Base-by-base conservation (phyloP, 2,797 vertebrate species). In the Lerista edwardsae region DNA sequence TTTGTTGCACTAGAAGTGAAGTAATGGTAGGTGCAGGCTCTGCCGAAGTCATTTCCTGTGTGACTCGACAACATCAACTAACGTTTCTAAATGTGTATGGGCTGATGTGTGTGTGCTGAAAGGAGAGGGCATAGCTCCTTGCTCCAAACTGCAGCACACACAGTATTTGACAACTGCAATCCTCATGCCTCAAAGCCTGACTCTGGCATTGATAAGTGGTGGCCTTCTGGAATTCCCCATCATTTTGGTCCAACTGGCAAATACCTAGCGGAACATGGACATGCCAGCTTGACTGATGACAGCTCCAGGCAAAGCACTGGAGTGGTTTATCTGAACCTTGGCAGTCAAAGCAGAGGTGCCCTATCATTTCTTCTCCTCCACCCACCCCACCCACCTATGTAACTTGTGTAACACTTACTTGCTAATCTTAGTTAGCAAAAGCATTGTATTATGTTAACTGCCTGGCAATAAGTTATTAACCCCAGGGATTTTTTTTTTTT, bases 361-460 rank as follows among this genome's bases (percentile, higher is more conserved):
- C 86, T 87, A 82, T 80, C 82, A 47, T 59, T 36, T 82, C 67
- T 87, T 80, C 65, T 64, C 84, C 75, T 14, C 29, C 71, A 41
- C 91, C 93, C 47, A 44, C 36, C 55, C 21, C 39, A 39, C 59
- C 36, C 68, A 89, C 87, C 90, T 85, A 91, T 84, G 90, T 85
- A 92, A 84, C 83, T 89, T 64, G 62, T 79, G 82, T 89, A 92
- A 79, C 76, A 88, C 59, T n/a, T 61, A 87, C 44, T 89, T 93
- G 92, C 86, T 93, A 93, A 94, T 94, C 88, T 93, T 91, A 91
- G 94, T 90, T 90, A 90, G 62, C 71, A 62, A 82, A 55, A 17
- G 11, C 11, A 14, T 15, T 69, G n/a, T 77, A 69, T 77, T 84
- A 59, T 17, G 23, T 19, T 84, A 62, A 61, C 59, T 36, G 39